A percentile compares a stretch with the other conserved stretches of the same genome.
Conservation (phyloP, 2,797 vertebrate species). For the Argyrosomus regius region DNA sequence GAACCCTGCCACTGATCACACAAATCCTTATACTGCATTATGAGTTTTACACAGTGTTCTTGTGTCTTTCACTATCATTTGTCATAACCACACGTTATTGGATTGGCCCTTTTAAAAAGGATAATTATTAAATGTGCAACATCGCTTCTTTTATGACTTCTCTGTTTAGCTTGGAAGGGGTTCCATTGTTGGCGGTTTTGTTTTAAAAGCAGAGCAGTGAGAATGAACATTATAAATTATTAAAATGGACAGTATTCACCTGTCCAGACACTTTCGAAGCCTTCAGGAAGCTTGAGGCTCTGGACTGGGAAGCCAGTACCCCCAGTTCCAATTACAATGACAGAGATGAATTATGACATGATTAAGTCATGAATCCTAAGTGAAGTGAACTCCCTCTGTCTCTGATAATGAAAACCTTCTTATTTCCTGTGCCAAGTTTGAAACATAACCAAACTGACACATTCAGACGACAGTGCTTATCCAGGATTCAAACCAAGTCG, state of each 20-base stretch:
- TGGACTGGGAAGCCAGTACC: neutral
- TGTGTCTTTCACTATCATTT: neutral
- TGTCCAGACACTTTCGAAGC: neutral
- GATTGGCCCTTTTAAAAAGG: neutral
- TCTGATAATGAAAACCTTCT: neutral
- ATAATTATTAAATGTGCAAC: neutral
- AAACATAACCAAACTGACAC: neutral
- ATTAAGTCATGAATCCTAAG: neutral
- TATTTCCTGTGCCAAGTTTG: neutral
- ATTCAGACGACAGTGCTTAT: neutral
- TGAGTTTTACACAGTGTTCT: neutral
- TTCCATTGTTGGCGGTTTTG: neutral
- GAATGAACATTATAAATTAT: constrained; percentile 6
- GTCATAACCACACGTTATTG: neutral
- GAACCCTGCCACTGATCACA: no score
- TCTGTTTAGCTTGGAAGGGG: neutral
- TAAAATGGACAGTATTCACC: neutral
- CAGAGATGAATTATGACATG: constrained; percentile 5
- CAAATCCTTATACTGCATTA: neutral
- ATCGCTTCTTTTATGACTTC: neutral
- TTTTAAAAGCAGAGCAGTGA: constrained; percentile 8
- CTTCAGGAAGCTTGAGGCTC: neutral
- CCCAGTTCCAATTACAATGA: neutral
- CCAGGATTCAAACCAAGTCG: neutral
- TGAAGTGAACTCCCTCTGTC: neutral